Percentiles rank a stretch among this genome's conserved stretches.
These are phyloP conservation scores for Parambassis ranga DNA, from an alignment of 2,797 vertebrate genomes.

Conservation along the genomic window DNA sequence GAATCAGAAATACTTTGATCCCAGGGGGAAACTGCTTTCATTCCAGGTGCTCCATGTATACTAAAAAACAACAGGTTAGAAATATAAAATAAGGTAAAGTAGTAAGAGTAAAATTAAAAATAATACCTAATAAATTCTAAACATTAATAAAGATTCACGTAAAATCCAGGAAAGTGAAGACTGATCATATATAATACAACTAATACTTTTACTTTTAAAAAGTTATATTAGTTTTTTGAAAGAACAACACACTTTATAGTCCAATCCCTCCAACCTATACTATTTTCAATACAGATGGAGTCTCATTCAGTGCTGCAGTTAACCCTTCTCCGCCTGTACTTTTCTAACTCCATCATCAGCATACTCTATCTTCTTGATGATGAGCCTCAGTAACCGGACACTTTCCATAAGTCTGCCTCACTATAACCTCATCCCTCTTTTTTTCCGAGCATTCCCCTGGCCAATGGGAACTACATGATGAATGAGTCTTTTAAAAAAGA, in stretches of 20 bases:
- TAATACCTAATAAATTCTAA: no score
- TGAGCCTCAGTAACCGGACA: constrained; percentile 48
- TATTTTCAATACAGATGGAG: constrained; percentile 18
- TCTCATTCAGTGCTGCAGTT: not conserved
- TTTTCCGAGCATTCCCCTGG: constrained; percentile 5
- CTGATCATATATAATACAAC: no score
- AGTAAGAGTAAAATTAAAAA: no score
- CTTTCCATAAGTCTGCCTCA: constrained; percentile 26
- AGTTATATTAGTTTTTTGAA: constrained; percentile 35
- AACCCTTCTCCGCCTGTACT: not conserved
- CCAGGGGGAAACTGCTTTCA: no score
- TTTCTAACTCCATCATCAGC: constrained; percentile 15
- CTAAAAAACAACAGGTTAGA: no score
- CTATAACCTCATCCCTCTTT: constrained; percentile 18
- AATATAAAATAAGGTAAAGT: no score
- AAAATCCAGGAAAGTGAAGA: no score
- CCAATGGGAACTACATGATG: constrained; percentile 41
- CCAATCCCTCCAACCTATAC: not conserved
- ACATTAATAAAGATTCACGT: no score
- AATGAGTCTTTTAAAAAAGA: constrained; percentile 61
- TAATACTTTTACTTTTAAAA: no score
- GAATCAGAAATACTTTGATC: no score
- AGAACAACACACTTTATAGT: constrained; percentile 21
- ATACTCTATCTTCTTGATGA: constrained; percentile 44
- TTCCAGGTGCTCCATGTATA: no score